Base-by-base conservation (phyloP, 2,797 vertebrate species). In the Spatula versicolor region DNA sequence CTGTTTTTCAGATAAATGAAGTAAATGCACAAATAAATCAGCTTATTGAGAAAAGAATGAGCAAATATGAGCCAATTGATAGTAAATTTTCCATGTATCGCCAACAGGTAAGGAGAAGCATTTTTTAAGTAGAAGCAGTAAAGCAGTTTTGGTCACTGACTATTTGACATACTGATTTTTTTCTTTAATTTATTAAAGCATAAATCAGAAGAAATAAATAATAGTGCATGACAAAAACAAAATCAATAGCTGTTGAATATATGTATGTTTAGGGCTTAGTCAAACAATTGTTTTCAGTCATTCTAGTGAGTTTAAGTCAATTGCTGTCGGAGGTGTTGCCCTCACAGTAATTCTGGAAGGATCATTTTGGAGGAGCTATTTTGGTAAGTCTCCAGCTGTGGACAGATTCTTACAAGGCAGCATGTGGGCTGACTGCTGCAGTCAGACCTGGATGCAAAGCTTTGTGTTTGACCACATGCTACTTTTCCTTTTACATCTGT, bases 41-140 rank as follows among this genome's bases (percentile, higher is more conserved):
- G 93, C 97, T 99, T 88, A 98, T 98, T 95, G 99, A 99, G 97
- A 99, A 99, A 97, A 98, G 97, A 97, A 99, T 99, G 98, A 98
- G 99, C 98, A 98, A 98, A 92, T 98, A 98, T 55, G 99, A 99
- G 90, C 99, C 99, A 62, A 96, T 98, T 85, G 99, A 99, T 78
- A 98, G 99, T 95, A 99, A 99, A 96, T 98, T 99, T 82, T 98
- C 98, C 46, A 98, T 99, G 22, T 99, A 99, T 92, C 98, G 98
- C 75, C 99, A 99, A 76, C 99, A 99, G 99, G 99, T 99, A 96
- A 95, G 97, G 52, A 72, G 35, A 64, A 72, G 62, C 18, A 9
- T 83, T 62, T 46, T 41, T 66, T 5, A 72, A 79, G 83, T 43
- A 77, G 71, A 48, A 82, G 21, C 31, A 73, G 9, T 20, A 74